Conservation (phyloP, 2,113 vertebrate species). For the Columbina picui region DNA sequence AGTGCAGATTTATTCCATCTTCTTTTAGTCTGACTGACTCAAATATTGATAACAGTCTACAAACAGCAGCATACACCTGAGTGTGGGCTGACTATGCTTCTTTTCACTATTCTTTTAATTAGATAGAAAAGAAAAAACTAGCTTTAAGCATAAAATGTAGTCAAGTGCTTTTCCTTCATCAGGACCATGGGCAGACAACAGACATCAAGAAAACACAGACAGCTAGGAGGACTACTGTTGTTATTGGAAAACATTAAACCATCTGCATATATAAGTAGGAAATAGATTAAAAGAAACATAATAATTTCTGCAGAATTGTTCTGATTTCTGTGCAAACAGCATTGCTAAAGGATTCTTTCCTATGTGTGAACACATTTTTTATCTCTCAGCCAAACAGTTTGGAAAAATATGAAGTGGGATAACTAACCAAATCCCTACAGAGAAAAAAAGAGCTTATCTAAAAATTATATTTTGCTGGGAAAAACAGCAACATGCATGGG, state of each 20-base stretch:
- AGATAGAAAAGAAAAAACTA: neutral
- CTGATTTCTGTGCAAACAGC: neutral
- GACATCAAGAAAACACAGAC: neutral
- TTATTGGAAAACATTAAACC: neutral
- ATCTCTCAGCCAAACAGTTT: constrained; percentile 17
- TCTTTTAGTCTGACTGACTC: neutral
- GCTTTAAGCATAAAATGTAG: neutral
- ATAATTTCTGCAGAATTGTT: neutral
- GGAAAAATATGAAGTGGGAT: constrained; percentile 13
- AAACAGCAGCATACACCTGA: neutral
- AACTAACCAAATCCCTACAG: neutral
- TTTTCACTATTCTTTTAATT: neutral
- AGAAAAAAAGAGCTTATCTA: constrained; percentile 22
- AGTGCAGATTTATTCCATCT: neutral
- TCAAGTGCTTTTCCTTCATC: neutral
- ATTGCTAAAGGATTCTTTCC: neutral
- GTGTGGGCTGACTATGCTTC: neutral
- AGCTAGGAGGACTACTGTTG: neutral
- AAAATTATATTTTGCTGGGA: constrained; percentile 25
- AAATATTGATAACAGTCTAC: neutral
- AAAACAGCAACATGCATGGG: neutral
- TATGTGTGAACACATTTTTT: neutral
- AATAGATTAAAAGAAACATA: neutral
- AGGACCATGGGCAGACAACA: neutral
- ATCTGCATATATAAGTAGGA: neutral